These are phyloP conservation scores for Lasioglossum villosulum DNA, from an alignment of 2,888 invertebrate species.

Conservation along the genomic window DNA sequence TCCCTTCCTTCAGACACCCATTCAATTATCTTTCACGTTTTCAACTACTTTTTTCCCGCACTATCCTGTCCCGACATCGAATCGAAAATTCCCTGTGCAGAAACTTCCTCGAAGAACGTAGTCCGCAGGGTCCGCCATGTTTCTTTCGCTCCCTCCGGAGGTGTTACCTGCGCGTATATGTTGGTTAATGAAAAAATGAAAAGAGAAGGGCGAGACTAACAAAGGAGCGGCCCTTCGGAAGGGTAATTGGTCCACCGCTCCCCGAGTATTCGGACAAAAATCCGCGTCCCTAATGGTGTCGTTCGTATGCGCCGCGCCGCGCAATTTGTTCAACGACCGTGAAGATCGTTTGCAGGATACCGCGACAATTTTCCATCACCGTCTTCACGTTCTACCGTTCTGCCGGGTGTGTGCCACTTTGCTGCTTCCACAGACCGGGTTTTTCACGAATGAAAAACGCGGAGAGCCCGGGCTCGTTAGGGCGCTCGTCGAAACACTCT, in stretches of 20 bases:
- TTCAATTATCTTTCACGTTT: too few species aligned
- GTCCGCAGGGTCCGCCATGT: neutral
- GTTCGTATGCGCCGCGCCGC: slow-evolving; percentile 20
- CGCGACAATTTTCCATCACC: slow-evolving; percentile 29
- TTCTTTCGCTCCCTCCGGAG: neutral
- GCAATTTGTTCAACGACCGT: slow-evolving; percentile 40
- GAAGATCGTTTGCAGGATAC: slow-evolving; percentile 36
- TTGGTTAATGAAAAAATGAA: slow-evolving; percentile 5
- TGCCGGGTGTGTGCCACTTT: neutral
- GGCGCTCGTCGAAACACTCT: neutral
- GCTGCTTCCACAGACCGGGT: neutral
- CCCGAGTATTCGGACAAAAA: slow-evolving; percentile 7
- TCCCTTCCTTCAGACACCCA: too few species aligned
- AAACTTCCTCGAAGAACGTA: too few species aligned
- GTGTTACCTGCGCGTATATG: neutral
- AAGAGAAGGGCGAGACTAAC: neutral
- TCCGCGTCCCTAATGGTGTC: slow-evolving; percentile 24
- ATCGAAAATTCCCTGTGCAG: too few species aligned
- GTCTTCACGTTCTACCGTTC: neutral
- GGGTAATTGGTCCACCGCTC: slow-evolving; percentile 27
- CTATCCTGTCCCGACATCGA: too few species aligned
- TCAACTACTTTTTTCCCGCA: too few species aligned
- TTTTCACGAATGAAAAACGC: neutral
- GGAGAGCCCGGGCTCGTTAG: neutral
- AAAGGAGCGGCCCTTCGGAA: slow-evolving; percentile 4